These are phyloP conservation scores for Globodera ellingtonae DNA, from an alignment of 1,140 invertebrate species.

Conservation along the genomic window DNA sequence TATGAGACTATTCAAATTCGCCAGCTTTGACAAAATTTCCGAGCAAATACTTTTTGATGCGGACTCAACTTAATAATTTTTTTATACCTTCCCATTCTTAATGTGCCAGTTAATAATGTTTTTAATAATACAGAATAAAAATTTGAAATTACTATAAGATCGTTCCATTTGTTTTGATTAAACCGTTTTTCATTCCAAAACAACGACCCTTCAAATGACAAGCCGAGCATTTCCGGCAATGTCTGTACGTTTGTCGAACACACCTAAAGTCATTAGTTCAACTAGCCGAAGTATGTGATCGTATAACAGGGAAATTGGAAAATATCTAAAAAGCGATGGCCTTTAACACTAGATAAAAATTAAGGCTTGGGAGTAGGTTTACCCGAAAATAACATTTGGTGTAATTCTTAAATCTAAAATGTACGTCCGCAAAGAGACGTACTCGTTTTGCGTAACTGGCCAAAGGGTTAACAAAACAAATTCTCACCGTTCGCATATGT, in stretches of 20 bases:
- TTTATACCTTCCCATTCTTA: neutral
- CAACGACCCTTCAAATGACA: constrained; percentile 31
- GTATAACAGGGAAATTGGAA: no score
- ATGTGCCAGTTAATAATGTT: neutral
- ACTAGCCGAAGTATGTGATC: no score
- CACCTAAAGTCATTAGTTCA: neutral
- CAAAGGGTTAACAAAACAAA: no score
- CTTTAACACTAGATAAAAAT: no score
- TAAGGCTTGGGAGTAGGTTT: no score
- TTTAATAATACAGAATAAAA: no score
- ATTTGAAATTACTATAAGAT: neutral
- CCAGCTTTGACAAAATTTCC: constrained; percentile 58
- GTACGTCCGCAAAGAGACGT: no score
- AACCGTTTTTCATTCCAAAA: neutral
- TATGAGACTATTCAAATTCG: constrained; percentile 64
- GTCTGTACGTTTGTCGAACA: constrained; percentile 28
- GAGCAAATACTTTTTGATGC: constrained; percentile 58
- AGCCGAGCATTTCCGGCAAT: constrained; percentile 18
- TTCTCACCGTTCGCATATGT: constrained; percentile 2
- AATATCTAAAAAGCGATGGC: no score
- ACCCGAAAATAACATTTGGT: no score
- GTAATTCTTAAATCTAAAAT: no score
- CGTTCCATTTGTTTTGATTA: neutral
- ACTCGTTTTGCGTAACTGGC: no score
- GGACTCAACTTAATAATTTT: neutral